Percentiles rank a stretch among this genome's conserved stretches.
phyloP scores from a whole-genome alignment of 2,113 vertebrate genomes.

The Crypturellus undulatus region DNA sequence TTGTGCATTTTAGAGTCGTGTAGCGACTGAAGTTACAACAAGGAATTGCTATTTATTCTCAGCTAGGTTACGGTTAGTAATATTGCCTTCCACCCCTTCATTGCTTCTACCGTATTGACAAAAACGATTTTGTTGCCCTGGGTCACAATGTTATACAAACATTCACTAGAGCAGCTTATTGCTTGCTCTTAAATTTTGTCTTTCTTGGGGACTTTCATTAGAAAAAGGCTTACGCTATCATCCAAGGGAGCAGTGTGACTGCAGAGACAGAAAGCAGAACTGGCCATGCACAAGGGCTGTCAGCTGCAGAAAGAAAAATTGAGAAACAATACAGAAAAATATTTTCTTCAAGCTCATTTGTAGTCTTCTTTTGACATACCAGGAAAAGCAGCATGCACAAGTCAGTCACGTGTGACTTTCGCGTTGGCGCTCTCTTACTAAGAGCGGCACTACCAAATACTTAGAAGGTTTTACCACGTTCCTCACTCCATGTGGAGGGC shows the following conservation, averaged over 20 bases:
- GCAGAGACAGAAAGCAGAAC: neutral
- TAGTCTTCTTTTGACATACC: neutral
- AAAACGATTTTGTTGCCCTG: neutral
- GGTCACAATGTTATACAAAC: neutral
- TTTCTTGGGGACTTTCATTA: neutral
- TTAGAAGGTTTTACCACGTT: neutral
- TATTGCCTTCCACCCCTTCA: neutral
- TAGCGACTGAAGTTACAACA: neutral
- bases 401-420: neutral
- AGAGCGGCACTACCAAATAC: neutral
- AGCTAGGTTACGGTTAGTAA: neutral
- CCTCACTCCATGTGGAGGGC: neutral
- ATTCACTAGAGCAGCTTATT: neutral
- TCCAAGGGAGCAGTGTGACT: neutral
- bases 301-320: neutral
- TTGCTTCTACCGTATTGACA: neutral
- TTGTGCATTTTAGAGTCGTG: neutral
- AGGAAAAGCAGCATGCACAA: rapidly evolving
- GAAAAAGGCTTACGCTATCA: neutral
- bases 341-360: neutral
- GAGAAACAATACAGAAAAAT: neutral
- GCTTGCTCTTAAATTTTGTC: neutral
- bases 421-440: neutral
- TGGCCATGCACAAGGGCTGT: neutral
- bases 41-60: neutral